These are phyloP conservation scores for Tachysurus fulvidraco DNA, from an alignment of 2,113 vertebrate genomes.

Conservation along the genomic window DNA sequence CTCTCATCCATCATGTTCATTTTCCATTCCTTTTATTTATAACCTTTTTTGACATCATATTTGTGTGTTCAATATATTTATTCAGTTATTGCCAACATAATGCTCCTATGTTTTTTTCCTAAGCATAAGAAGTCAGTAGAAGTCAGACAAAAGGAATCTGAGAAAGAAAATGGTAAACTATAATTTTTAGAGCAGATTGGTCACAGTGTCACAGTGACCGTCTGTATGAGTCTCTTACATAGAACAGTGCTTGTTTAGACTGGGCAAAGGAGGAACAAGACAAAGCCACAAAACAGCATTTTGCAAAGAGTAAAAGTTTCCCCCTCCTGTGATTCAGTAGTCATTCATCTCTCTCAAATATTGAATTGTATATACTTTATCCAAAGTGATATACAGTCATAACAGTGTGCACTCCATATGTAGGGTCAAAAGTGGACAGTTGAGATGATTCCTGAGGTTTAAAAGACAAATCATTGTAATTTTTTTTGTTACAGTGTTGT, in stretches of 20 bases:
- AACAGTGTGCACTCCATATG: not conserved
- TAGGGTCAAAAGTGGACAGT: not conserved
- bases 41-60: conserved; percentile 4
- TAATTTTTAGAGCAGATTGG: conserved; percentile 23
- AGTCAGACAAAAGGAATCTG: not conserved
- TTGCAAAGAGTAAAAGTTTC: not conserved
- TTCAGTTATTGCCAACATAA: not conserved
- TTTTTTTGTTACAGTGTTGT: not conserved
- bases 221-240: not conserved
- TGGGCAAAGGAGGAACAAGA: not conserved
- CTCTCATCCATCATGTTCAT: not conserved
- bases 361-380: not conserved
- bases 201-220: not conserved
- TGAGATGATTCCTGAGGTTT: not conserved
- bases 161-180: conserved; percentile 21
- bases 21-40: conserved; percentile 4
- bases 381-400: not conserved
- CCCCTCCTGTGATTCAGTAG: not conserved
- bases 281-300: not conserved
- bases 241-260: not conserved
- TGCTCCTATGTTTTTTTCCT: not conserved
- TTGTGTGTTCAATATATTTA: conserved; percentile 8
- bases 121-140: conserved; percentile 8
- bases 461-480: not conserved
- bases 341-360: not conserved